These are phyloP conservation scores for Coregonus ussuriensis DNA, from an alignment of 2,797 vertebrate genomes.

Conservation along the genomic window DNA sequence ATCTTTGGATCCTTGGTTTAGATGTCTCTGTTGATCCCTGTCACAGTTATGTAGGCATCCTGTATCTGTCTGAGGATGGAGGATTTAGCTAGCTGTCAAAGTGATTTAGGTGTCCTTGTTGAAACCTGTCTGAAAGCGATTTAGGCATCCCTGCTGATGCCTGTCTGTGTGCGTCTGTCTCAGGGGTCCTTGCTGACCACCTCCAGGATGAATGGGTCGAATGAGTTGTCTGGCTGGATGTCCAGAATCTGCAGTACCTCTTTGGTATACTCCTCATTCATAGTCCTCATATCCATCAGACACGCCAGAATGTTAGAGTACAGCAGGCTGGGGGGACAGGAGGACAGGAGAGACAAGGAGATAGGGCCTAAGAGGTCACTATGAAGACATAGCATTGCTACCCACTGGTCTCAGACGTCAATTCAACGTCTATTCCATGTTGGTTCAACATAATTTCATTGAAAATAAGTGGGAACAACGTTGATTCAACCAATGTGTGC, in stretches of 20 bases:
- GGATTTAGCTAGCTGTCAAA: background rate
- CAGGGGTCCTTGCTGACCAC: slow-evolving; percentile 67
- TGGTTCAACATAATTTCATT: too few species aligned
- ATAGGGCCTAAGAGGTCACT: background rate
- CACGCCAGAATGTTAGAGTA: slow-evolving; percentile 80
- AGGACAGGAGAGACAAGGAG: background rate
- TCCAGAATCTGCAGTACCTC: slow-evolving; percentile 79
- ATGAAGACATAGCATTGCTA: background rate
- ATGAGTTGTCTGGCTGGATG: slow-evolving; percentile 74
- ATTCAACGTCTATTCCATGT: too few species aligned
- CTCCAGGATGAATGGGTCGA: slow-evolving; percentile 76
- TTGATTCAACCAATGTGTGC: too few species aligned
- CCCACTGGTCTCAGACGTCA: background rate
- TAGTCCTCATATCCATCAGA: slow-evolving; percentile 79
- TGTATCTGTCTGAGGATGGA: background rate
- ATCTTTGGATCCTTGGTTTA: background rate
- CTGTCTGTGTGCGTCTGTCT: slow-evolving; percentile 8
- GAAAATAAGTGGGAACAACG: too few species aligned
- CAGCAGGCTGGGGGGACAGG: slow-evolving; percentile 69
- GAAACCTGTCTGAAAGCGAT: background rate
- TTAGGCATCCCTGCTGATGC: background rate
- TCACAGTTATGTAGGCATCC: background rate
- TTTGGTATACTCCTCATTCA: slow-evolving; percentile 79
- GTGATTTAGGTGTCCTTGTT: background rate
- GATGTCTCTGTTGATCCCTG: background rate